These are phyloP conservation scores for Siderastrea siderea DNA, from an alignment of 92 coral and sea anemone genomes.

Conservation along the genomic window DNA sequence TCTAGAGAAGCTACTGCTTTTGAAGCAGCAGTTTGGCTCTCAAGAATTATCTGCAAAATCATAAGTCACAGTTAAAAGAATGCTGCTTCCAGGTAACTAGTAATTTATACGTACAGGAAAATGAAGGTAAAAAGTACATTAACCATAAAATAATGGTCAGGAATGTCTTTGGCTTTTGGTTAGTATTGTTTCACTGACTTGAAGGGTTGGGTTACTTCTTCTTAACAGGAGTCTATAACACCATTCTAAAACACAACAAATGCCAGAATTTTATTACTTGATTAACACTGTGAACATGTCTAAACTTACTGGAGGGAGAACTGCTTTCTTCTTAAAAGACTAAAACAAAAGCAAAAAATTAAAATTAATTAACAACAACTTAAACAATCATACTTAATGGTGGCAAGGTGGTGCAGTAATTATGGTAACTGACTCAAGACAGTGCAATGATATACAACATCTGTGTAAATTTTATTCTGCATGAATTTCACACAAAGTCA, in stretches of 20 bases:
- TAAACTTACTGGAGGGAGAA: constrained; percentile 41
- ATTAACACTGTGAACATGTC: background rate
- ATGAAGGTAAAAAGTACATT: background rate
- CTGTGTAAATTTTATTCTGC: too few relatives aligned
- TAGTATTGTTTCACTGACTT: background rate
- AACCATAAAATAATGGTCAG: too few relatives aligned
- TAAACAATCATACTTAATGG: too few relatives aligned
- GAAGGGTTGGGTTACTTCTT: background rate
- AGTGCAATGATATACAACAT: too few relatives aligned
- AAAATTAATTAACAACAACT: too few relatives aligned
- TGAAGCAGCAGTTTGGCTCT: constrained; percentile 8
- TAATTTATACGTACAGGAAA: background rate
- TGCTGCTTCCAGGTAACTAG: background rate
- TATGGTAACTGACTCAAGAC: too few relatives aligned
- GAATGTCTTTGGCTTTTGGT: too few relatives aligned
- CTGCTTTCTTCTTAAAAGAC: constrained; percentile 24
- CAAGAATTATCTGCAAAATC: constrained; percentile 3
- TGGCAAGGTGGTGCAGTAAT: too few relatives aligned
- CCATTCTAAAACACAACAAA: background rate
- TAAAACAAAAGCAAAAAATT: background rate
- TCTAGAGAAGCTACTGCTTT: background rate
- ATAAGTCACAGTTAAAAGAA: background rate
- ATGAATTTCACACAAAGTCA: too few relatives aligned
- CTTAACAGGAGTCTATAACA: background rate
- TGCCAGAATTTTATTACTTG: background rate